A percentile compares a stretch with the other conserved stretches of the same genome.
These are phyloP conservation scores for Rhodeus uyekii DNA, from an alignment of 2,797 vertebrate genomes.

Conservation along the genomic window DNA sequence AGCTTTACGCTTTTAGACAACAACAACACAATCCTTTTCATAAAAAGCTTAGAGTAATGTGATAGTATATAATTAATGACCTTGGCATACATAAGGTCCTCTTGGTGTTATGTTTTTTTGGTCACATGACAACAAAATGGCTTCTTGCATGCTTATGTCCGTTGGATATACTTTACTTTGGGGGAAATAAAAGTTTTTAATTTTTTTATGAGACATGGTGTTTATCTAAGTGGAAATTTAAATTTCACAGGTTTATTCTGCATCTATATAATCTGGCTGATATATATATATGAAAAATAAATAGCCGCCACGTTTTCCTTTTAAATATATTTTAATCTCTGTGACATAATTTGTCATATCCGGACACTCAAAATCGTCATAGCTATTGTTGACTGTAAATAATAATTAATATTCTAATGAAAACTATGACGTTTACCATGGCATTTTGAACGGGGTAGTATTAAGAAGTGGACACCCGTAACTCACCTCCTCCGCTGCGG, in stretches of 20 bases:
- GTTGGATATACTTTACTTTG: background rate
- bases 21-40: background rate
- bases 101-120: background rate
- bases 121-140: slow-evolving; percentile 14
- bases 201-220: too few species aligned
- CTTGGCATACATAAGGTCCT: background rate
- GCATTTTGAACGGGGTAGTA: background rate
- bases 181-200: too few species aligned
- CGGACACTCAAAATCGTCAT: background rate
- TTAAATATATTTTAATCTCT: background rate
- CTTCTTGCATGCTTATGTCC: background rate
- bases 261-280: too few species aligned
- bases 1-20: background rate
- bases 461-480: too few species aligned
- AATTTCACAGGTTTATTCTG: too few species aligned
- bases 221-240: too few species aligned
- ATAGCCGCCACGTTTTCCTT: background rate
- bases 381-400: background rate
- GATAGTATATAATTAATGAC: background rate
- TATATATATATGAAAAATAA: too few species aligned
- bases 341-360: background rate
- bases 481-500: slow-evolving; percentile 77
- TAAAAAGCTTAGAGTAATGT: background rate
- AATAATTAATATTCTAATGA: too few species aligned
- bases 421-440: background rate